A percentile compares a stretch with the other conserved stretches of the same genome.
Conservation (phyloP, 2,888 invertebrate species). For the Aphidius colemani region DNA sequence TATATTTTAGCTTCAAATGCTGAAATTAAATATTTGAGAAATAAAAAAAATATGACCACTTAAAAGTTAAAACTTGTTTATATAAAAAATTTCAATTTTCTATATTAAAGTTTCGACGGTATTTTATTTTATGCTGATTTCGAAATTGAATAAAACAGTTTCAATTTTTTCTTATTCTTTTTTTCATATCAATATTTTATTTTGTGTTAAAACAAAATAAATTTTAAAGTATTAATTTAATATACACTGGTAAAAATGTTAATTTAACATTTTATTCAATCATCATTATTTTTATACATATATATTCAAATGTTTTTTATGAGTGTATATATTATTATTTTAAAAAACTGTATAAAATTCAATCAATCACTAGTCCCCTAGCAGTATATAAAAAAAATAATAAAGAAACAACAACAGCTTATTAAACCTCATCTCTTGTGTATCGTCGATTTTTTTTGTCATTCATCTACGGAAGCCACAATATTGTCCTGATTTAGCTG, state of each 20-base stretch:
- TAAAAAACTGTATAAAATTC: background rate
- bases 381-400: background rate
- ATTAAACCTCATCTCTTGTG: too few species aligned
- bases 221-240: background rate
- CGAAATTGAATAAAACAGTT: too few species aligned
- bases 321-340: background rate
- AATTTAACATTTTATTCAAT: background rate
- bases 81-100: too few species aligned
- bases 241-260: too few species aligned
- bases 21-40: too few species aligned
- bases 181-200: too few species aligned
- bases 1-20: too few species aligned
- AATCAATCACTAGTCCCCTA: background rate
- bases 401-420: too few species aligned
- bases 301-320: background rate
- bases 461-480: constrained; percentile 36
- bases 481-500: constrained; percentile 50
- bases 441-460: too few species aligned
- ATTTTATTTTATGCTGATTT: too few species aligned
- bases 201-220: background rate
- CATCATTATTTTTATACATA: background rate
- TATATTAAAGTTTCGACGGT: too few species aligned
- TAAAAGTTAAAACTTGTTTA: constrained; percentile 14
- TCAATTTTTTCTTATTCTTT: too few species aligned
- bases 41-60: background rate